Evolutionary conservation across 1,140 invertebrate species (phyloP), one percentile per base, ranked within the genome.

Genomic region (Camponotus vicinus): DNA sequence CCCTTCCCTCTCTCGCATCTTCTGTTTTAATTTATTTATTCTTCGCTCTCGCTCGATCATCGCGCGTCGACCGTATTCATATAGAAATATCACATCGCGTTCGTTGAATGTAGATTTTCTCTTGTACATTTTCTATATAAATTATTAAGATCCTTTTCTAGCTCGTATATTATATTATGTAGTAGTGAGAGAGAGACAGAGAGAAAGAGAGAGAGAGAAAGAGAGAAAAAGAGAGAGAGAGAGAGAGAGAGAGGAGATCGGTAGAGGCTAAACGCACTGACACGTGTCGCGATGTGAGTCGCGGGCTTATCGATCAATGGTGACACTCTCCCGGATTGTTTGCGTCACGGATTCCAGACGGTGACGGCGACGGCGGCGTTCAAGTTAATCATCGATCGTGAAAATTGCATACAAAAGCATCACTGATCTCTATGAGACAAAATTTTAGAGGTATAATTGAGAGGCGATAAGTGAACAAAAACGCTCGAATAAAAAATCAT

Each of bases 51-150:
- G 77, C 76, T 87, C 89, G 85, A 66, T 89, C 67, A 80, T 87
- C 76, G 82, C 85, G 85, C 76, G 85, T 91, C 88, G 82, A 91
- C 67, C 77, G 76, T 73, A 85, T 57, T 84, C 80, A 90, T 86
- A 90, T 86, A 90, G 64, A 90, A 52, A 93, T 93, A 93, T 92
- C 89, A 91, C 90, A 92, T 52, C 91, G 92, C 93, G 91, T 93
- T 93, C 92, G 91, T 94, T 94, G 93, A 90, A 93, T 94, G 93
- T 95, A 95, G 93, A 95, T 94, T 94, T 95, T 94, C 93, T 95
- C 93, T 95, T 95, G 93, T 95, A 95, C 91, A 94, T 95, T 94
- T 94, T 94, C 93, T 94, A 94, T 94, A 95, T 94, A 93, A 93
- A 93, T 94, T 93, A 94, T 94, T 92, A 93, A 93, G 90, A 92